Evolutionary conservation across 2,797 vertebrate species (phyloP).

Genomic region (Ambastaia sidthimunki): DNA sequence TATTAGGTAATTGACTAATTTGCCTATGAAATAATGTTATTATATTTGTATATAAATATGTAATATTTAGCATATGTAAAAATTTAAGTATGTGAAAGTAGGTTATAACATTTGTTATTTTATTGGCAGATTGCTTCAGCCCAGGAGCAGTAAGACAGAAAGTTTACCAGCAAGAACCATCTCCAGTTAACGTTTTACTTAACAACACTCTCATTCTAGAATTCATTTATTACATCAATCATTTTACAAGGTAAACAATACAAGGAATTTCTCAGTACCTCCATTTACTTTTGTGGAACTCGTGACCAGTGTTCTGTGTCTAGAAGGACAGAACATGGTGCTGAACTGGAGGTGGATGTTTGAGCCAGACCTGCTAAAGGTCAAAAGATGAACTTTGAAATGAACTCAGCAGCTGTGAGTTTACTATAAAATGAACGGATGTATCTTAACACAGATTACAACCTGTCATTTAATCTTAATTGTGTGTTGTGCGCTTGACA

Average conservation of each 20-base stretch:
- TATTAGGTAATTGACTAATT: no score
- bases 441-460: not conserved
- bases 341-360: not conserved
- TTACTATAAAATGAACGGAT: not conserved
- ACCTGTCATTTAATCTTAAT: not conserved
- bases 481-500: not conserved
- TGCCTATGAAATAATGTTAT: no score
- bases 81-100: not conserved
- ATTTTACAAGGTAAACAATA: constrained; percentile 35
- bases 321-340: not conserved
- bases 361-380: not conserved
- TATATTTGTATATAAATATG: no score
- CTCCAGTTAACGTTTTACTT: constrained; percentile 44
- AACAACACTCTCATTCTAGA: not conserved
- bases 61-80: not conserved
- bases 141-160: constrained; percentile 44
- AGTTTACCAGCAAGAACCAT: constrained; percentile 42
- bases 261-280: not conserved
- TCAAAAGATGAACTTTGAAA: not conserved
- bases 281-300: not conserved
- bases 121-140: constrained; percentile 62
- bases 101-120: not conserved
- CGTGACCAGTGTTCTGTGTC: not conserved
- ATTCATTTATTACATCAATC: constrained; percentile 21
- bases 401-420: no score